A percentile compares a stretch with the other conserved stretches of the same genome.
These are phyloP conservation scores for Styela plicata DNA, from an alignment of 23 tunicate genomes.

Conservation along the genomic window DNA sequence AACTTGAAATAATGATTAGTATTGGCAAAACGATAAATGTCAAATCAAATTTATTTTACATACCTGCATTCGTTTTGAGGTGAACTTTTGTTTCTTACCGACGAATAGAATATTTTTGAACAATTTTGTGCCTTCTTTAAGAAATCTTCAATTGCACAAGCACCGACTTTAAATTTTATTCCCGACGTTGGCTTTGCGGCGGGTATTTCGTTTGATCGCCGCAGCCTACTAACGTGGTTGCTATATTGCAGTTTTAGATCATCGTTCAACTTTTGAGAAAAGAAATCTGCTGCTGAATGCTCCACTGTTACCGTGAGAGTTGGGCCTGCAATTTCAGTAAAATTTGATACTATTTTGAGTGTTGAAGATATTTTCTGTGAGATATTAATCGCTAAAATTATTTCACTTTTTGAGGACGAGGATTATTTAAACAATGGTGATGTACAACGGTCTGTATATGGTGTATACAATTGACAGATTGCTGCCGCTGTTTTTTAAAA, in stretches of 20 bases:
- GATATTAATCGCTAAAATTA: too few relatives aligned
- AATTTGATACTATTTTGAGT: too few relatives aligned
- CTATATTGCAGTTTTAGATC: background rate
- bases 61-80: constrained; percentile 17
- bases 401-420: too few relatives aligned
- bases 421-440: too few relatives aligned
- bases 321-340: too few relatives aligned
- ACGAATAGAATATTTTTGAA: constrained; percentile 4
- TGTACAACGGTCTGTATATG: too few relatives aligned
- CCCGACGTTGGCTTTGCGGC: background rate
- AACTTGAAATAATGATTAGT: too few relatives aligned
- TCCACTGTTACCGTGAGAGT: too few relatives aligned
- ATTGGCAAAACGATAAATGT: too few relatives aligned
- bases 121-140: constrained; percentile 10
- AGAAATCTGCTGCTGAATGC: background rate
- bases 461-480: too few relatives aligned
- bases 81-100: background rate
- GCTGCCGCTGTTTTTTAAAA: too few relatives aligned
- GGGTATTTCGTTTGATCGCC: background rate
- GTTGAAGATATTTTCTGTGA: too few relatives aligned
- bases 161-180: constrained; percentile 11
- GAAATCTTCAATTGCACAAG: constrained; percentile 9
- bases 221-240: background rate
- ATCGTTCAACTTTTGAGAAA: background rate
- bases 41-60: background rate